phyloP scores from a whole-genome alignment of 2,113 vertebrate genomes.

The Craseonycteris thonglongyai region DNA sequence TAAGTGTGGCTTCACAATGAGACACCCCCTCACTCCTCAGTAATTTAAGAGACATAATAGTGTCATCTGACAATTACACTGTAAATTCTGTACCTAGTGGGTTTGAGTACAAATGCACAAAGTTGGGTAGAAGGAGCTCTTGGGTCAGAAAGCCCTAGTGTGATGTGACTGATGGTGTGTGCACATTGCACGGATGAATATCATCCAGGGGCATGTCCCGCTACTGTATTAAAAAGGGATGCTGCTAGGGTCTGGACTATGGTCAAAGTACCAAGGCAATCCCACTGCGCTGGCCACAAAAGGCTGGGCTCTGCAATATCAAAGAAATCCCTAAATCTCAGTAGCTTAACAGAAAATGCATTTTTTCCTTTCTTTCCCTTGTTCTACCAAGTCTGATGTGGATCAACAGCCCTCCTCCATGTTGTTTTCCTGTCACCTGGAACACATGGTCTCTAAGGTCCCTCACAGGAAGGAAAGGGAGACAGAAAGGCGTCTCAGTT shows the following conservation, averaged over 20 bases:
- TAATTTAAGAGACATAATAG: not conserved
- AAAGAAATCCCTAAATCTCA: not conserved
- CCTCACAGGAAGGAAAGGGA: not conserved
- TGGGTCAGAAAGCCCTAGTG: not conserved
- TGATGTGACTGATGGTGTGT: not conserved
- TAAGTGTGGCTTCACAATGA: not conserved
- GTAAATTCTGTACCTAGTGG: not conserved
- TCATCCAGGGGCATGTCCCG: not conserved
- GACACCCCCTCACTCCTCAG: not conserved
- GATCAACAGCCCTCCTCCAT: not conserved
- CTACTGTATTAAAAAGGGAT: not conserved
- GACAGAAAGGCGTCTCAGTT: not conserved
- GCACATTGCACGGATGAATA: not conserved
- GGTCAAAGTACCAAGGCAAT: not conserved
- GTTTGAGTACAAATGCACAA: not conserved
- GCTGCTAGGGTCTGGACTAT: not conserved
- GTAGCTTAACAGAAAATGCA: not conserved
- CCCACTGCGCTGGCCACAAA: not conserved
- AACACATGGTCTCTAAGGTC: not conserved
- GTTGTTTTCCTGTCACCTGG: not conserved
- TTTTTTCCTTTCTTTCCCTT: not conserved
- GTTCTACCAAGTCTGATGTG: not conserved
- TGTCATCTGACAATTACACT: not conserved
- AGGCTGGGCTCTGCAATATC: not conserved
- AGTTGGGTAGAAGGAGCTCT: not conserved